Base-by-base conservation (phyloP, 2,888 invertebrate genomes). In the Lymantria dispar region DNA sequence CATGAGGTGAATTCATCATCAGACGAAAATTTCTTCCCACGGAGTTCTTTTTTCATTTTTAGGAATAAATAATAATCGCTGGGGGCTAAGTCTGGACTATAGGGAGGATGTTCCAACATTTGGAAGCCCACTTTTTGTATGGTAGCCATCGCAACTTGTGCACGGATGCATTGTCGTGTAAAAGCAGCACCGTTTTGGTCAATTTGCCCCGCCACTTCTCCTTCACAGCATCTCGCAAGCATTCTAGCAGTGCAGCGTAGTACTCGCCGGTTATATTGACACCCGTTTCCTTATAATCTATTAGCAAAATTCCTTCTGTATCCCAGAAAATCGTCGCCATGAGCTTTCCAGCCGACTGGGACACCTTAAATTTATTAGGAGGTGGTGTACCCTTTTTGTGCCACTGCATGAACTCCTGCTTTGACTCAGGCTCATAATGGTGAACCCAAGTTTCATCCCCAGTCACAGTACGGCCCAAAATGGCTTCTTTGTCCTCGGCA, bases 271-370 rank as follows among this genome's bases (percentile, higher is more conserved):
- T 43, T 12, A 43, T 43, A 13, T 9, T 43, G 2, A 7, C 13
- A 9, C 43, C 43, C 43, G 8, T 43, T 38, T 47, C 10, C 8
- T 47, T 44, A n/a, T 44, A 33, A 9, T 43, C 43, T 14, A 44
- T 36, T 3, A 14, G 10, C 11, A 44, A 9, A 98, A 30, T 98
- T 98, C 87, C 36, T 11, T 44, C 44, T 11, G 10, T 8, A 36
- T 36, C 44, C 36, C 36, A 44, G 54, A 56, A 50, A 40, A 47
- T 15, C 33, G 44, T 44, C 8, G 44, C 44, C 44, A 44, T 44
- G 8, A 44, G 11, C 36, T 36, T 98, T 98, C 92, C 47, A 33
- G 48, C 46, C 46, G 51, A 50, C 33, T 51, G 9, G 11, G 47
- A 43, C 52, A 56, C 53, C 36, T 54, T 57, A 29, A 57, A 54